Evolutionary conservation across 2,113 vertebrate species (phyloP), one percentile per base, ranked within the genome.

Genomic region (Zosterops pallidus): DNA sequence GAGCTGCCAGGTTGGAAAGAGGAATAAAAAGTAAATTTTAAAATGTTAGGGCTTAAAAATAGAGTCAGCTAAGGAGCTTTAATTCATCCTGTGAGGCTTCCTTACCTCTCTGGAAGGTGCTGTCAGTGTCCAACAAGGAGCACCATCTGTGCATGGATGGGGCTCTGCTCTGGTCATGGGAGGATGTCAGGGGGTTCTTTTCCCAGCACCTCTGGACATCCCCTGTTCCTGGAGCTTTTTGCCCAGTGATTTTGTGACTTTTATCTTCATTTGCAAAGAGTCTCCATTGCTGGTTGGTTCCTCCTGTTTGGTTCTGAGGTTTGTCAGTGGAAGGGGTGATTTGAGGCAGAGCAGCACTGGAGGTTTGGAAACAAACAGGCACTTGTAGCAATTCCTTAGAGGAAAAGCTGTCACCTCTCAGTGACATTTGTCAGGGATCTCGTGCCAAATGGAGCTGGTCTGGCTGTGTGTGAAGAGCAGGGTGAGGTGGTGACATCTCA

Each of bases 331-430:
- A 26, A 64, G 75, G 71, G 44, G 8, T 4, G 31, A 11, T 12
- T 5, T 8, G 28, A 7, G 0, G 0, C n/a, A 5, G 31, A 19
- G 79, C 8, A 25, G 23, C 26, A 2, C 56, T 6, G 56, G 33
- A 16, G 3, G 18, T 60, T 35, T 41, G 59, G 41, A 19, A 26
- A 24, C 50, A 59, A 67, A 37, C 67, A 12, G 9, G 21, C 13
- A 4, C 60, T 55, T 31, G 15, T 4, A 50, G 81, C 29, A 63
- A 5, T 79, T 93, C 81, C 81, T 90, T 11, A 11, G 46, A 7
- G 37, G 55, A 71, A n/a, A 22, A 89, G n/a, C 29, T 39, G 20
- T 16, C 78, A 35, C 39, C 20, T 22, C 44, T 41, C 6, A 11
- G 37, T 22, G 55, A 3, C 0, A 1, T 70, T 37, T 87, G 87